Percentiles rank a stretch among this genome's conserved stretches.
Evolutionary conservation across 1,140 invertebrate species (phyloP).

Genomic region (Penaeus chinensis): DNA sequence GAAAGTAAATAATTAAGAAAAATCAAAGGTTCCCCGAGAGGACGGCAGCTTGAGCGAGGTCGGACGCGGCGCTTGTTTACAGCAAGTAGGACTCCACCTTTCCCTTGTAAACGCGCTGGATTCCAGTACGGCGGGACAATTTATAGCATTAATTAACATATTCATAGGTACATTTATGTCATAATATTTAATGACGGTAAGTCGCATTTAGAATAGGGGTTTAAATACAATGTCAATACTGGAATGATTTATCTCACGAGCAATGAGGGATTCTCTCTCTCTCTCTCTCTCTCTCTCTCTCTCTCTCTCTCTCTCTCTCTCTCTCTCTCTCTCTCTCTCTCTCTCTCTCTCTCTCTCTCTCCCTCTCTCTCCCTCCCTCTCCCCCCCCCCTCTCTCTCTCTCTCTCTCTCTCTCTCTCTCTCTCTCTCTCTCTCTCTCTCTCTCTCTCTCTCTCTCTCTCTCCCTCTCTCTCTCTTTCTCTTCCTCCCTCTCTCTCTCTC

Average conservation of each 20-base stretch:
- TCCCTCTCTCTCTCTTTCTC: too few relatives aligned
- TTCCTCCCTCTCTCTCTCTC: too few relatives aligned
- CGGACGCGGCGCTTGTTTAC: conserved; percentile 51
- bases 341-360: too few relatives aligned
- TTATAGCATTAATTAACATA: conserved; percentile 61
- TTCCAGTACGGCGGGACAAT: conserved; percentile 57
- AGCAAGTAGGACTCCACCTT: conserved; percentile 49
- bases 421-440: too few relatives aligned
- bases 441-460: too few relatives aligned
- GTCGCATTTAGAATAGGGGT: conserved; percentile 37
- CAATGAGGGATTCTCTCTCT: neutral
- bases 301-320: neutral
- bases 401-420: too few relatives aligned
- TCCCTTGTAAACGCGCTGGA: conserved; percentile 56
- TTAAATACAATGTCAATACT: conserved; percentile 48
- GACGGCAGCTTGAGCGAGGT: neutral
- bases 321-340: neutral
- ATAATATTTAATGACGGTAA: conserved; percentile 59
- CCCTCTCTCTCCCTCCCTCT: too few relatives aligned
- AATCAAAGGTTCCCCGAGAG: too few relatives aligned
- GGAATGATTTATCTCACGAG: neutral
- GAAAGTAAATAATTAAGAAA: neutral
- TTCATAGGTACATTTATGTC: conserved; percentile 56
- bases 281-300: neutral
- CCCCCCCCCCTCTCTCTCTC: too few relatives aligned